Percentiles rank a stretch among this genome's conserved stretches.
Evolutionary conservation across 2,797 vertebrate genomes (phyloP).

Genomic region (Molossus alvarezi): DNA sequence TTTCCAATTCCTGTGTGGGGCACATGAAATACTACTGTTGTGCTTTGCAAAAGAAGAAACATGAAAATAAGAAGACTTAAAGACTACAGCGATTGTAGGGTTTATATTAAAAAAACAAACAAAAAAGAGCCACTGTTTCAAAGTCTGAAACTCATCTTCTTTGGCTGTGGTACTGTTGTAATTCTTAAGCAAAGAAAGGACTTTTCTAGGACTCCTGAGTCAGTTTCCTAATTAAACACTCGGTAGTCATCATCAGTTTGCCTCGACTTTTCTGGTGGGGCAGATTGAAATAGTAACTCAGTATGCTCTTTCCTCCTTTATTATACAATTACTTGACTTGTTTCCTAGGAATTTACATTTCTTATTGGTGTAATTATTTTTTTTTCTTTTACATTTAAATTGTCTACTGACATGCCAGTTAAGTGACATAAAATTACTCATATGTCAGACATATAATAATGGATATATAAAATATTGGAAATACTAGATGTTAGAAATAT

Average conservation of each 20-base stretch:
- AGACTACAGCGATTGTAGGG: constrained; percentile 51
- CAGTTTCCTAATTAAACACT: not conserved
- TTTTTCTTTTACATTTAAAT: constrained; percentile 35
- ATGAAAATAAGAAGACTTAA: constrained; percentile 39
- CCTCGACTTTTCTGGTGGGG: constrained; percentile 24
- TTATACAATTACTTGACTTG: constrained; percentile 22
- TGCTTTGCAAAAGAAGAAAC: constrained; percentile 68
- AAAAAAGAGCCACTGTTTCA: constrained; percentile 61
- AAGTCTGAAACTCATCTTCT: constrained; percentile 45
- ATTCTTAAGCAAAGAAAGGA: constrained; percentile 70
- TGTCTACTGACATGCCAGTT: not conserved
- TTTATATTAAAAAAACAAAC: not conserved
- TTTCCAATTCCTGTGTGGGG: constrained; percentile 76
- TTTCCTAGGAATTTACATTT: constrained; percentile 31
- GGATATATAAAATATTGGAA: constrained; percentile 22
- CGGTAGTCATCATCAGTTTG: not conserved
- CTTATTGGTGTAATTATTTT: constrained; percentile 21
- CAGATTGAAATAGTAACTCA: not conserved
- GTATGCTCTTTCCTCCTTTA: not conserved
- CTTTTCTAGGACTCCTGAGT: constrained; percentile 63
- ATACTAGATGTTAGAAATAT: constrained; percentile 41
- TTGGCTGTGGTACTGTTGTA: constrained; percentile 48
- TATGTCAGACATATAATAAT: not conserved
- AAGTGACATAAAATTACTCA: not conserved
- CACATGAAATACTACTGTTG: not conserved